These are phyloP conservation scores for Lochmaea capreae DNA, from an alignment of 2,888 invertebrate species.

Conservation along the genomic window DNA sequence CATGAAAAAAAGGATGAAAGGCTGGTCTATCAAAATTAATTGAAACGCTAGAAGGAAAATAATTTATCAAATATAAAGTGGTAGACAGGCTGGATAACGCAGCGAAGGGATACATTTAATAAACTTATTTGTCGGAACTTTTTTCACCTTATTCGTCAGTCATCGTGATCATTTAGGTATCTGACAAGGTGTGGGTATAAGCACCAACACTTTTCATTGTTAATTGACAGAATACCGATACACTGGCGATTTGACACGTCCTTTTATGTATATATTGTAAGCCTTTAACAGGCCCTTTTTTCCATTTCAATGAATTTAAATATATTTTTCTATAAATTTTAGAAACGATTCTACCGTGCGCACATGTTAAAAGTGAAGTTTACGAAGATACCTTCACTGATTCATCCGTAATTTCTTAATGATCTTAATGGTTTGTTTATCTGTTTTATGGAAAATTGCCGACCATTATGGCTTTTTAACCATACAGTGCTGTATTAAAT, in stretches of 20 bases:
- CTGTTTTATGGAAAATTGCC: not conserved
- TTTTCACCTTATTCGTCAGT: conserved; percentile 36
- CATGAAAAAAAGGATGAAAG: not conserved
- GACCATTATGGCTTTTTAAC: not conserved
- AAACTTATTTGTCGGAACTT: conserved; percentile 23
- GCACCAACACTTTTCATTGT: conserved; percentile 39
- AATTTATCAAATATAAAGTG: conserved; percentile 38
- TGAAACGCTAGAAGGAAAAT: conserved; percentile 22
- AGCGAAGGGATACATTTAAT: conserved; percentile 28
- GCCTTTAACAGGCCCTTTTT: not conserved
- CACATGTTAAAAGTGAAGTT: too few species aligned
- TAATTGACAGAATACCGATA: conserved; percentile 41
- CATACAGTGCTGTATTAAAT: not conserved
- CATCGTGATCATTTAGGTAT: conserved; percentile 37
- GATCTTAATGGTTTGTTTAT: conserved; percentile 1
- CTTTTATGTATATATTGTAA: conserved; percentile 3
- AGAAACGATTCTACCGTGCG: too few species aligned
- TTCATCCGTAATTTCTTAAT: not conserved
- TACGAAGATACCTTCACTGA: not conserved
- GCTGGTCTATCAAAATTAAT: conserved; percentile 6
- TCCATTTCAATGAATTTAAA: not conserved
- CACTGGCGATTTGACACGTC: conserved; percentile 30
- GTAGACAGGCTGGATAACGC: conserved; percentile 32
- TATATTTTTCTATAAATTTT: too few species aligned
- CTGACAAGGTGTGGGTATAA: conserved; percentile 37